Evolutionary conservation across 1,140 invertebrate species (phyloP).

Genomic region (Eulimnadia texana): DNA sequence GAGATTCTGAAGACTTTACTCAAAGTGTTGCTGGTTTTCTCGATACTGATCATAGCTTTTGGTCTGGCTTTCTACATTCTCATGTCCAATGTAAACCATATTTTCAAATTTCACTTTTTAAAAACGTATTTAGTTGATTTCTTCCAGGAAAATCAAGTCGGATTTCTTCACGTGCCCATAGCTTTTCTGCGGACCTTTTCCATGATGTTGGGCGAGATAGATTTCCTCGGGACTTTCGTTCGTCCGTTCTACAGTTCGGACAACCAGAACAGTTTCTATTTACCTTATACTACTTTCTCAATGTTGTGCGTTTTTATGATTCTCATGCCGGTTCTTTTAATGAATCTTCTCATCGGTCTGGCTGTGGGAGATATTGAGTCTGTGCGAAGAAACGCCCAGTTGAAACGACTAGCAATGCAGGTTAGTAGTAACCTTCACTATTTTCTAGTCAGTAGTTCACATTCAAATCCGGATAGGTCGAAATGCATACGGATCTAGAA

Average conservation of each 20-base stretch:
- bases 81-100: constrained; percentile 45
- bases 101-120: constrained; percentile 2
- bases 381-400: constrained; percentile 67
- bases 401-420: constrained; percentile 80
- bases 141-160: constrained; percentile 50
- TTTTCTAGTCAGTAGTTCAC: no score
- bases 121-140: no score
- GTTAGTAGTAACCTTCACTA: constrained; percentile 33
- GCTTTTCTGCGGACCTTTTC: constrained; percentile 64
- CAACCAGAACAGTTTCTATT: constrained; percentile 39
- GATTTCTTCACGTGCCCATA: constrained; percentile 55
- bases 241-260: constrained; percentile 45
- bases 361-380: constrained; percentile 84
- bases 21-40: constrained; percentile 72
- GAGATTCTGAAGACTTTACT: constrained; percentile 75
- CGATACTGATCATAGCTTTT: constrained; percentile 76
- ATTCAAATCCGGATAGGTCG: constrained; percentile 57
- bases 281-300: constrained; percentile 53
- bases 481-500: constrained; percentile 71
- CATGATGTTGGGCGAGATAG: constrained; percentile 82
- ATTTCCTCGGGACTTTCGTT: constrained; percentile 72
- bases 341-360: constrained; percentile 86
- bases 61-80: constrained; percentile 72
- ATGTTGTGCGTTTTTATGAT: constrained; percentile 72
- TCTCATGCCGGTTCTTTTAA: constrained; percentile 76